A percentile compares a stretch with the other conserved stretches of the same genome.
Conservation (phyloP, 2,797 vertebrate genomes). For the Knipowitschia caucasica region DNA sequence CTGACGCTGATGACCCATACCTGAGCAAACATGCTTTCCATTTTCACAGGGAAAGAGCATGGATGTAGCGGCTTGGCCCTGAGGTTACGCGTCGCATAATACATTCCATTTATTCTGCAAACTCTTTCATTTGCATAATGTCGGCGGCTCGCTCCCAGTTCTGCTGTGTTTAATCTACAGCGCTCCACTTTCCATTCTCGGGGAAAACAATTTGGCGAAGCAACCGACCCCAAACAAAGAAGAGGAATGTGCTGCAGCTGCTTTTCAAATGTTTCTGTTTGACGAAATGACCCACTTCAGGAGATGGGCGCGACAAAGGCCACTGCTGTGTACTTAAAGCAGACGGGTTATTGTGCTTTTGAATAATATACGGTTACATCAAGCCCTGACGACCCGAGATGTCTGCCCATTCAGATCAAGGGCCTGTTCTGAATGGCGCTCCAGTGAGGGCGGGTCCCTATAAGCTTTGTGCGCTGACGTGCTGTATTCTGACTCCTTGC, state of each 20-base stretch:
- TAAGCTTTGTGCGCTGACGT: too few relatives aligned
- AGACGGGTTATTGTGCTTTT: too few relatives aligned
- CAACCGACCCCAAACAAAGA: conserved; percentile 17
- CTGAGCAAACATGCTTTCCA: conserved; percentile 42
- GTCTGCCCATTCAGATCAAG: too few relatives aligned
- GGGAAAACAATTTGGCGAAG: conserved; percentile 49
- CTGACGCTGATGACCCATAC: conserved; percentile 18
- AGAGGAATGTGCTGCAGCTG: conserved; percentile 32
- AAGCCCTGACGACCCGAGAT: too few relatives aligned
- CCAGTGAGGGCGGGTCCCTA: too few relatives aligned
- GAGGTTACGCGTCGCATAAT: conserved; percentile 33
- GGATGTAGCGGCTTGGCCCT: conserved; percentile 16
- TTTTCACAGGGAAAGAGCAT: conserved; percentile 27
- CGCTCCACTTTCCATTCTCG: conserved; percentile 20
- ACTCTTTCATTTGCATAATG: conserved; percentile 54
- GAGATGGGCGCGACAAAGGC: too few relatives aligned
- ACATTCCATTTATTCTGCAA: conserved; percentile 52
- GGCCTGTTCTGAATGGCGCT: too few relatives aligned
- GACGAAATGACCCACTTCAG: conserved; percentile 57
- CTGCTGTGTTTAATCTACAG: neutral
- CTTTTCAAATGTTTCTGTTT: conserved; percentile 51
- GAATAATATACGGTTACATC: too few relatives aligned
- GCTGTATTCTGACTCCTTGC: too few relatives aligned
- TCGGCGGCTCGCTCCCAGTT: conserved; percentile 13
- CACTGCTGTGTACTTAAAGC: too few relatives aligned